Evolutionary conservation across 2,888 invertebrate genomes (phyloP), one percentile per base, ranked within the genome.

Genomic region (Scaeva pyrastri): DNA sequence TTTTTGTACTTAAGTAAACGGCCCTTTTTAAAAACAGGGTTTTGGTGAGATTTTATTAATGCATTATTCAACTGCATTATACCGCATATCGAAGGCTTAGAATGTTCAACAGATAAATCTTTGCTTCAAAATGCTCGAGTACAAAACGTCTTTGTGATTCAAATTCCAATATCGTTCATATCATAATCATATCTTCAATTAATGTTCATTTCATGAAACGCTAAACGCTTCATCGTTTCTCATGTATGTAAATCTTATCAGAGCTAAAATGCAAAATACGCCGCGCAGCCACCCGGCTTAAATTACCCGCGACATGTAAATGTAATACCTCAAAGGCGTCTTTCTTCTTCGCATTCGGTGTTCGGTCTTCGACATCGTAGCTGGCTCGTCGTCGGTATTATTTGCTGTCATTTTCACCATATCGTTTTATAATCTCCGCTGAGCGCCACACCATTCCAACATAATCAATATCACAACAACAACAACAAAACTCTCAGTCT

Each of bases 261-360:
- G 31, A 2, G 31, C 1, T 36, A 45, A 77, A 77, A 73, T 86
- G 82, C 86, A 77, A 81, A 86, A 77, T 82, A 82, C 82, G 82
- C 86, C 82, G 31, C 31, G 31, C 31, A 7, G 31, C 31, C 31
- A 7, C 6, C 31, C 31, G 86, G 70, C 86, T 86, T 82, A 78
- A 50, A 82, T 78, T 86, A 78, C 74, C 70, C 66, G 74, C 82
- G 74, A 82, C 71, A 86, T 82, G 74, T 70, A 78, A 82, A 86
- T 82, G 74, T 64, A 78, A 82, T 64, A 56, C 16, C 56, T 19
- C 48, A 39, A 58, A n/a, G 62, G 16, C 41, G 56, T 48, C 76
- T 72, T 72, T 56, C 66, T 48, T 64, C 58, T 58, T 58, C 58
- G 58, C 56, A 31, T 31, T n/a, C n/a, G n/a, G 45, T 58, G 14